Conservation (phyloP, 2,888 invertebrate genomes). For the Napeogenes sylphis region DNA sequence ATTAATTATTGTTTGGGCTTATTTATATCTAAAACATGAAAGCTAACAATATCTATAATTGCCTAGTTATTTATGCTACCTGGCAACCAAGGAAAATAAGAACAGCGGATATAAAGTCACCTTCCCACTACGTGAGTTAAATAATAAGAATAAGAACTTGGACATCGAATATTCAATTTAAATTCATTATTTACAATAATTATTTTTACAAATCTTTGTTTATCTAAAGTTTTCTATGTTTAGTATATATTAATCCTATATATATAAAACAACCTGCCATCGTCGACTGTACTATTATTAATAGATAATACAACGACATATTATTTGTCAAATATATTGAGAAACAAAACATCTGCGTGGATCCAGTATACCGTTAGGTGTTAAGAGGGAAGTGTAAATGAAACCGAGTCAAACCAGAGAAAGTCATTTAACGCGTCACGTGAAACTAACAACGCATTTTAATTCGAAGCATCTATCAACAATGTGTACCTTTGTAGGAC, state of each 20-base stretch:
- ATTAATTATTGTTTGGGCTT: too few relatives aligned
- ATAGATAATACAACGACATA: too few relatives aligned
- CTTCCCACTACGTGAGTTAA: constrained; percentile 54
- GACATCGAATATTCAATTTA: constrained; percentile 33
- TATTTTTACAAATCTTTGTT: too few relatives aligned
- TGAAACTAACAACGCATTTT: constrained; percentile 32
- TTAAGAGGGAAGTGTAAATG: constrained; percentile 36
- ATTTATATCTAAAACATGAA: too few relatives aligned
- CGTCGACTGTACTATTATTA: too few relatives aligned
- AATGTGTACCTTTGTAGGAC: constrained; percentile 34
- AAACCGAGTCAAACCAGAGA: constrained; percentile 61
- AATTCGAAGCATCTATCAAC: constrained; percentile 29
- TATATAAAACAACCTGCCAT: too few relatives aligned
- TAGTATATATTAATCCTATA: too few relatives aligned
- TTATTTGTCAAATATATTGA: background rate
- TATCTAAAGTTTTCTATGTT: too few relatives aligned
- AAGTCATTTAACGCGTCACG: constrained; percentile 71
- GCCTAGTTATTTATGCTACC: background rate
- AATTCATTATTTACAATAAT: constrained; percentile 41
- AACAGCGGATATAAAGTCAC: constrained; percentile 42
- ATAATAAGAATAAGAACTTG: constrained; percentile 28
- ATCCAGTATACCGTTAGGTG: too few relatives aligned
- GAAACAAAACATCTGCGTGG: too few relatives aligned
- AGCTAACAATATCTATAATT: too few relatives aligned
- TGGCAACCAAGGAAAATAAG: constrained; percentile 31